Conservation (phyloP, 2,888 invertebrate species). For the Operophtera brumata region DNA sequence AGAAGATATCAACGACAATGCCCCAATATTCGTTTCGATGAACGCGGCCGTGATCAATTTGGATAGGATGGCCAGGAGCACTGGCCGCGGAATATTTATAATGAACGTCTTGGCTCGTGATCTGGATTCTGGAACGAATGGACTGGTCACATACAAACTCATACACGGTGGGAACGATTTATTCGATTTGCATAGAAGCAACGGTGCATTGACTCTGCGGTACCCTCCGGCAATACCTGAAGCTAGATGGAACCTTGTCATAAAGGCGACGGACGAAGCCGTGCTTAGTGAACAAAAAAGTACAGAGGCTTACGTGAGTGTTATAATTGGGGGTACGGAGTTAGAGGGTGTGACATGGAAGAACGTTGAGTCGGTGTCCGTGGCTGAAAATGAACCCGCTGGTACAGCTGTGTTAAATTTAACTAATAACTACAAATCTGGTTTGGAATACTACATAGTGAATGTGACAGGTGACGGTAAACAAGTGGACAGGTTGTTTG, state of each 20-base stretch:
- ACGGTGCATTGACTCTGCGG: conserved; percentile 86
- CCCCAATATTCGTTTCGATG: conserved; percentile 94
- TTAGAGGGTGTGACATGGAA: conserved; percentile 82
- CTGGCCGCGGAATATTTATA: conserved; percentile 83
- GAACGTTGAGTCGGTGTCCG: conserved; percentile 86
- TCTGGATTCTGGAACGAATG: conserved; percentile 94
- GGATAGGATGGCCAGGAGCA: conserved; percentile 69
- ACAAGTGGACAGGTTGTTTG: conserved; percentile 94
- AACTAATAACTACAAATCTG: conserved; percentile 84
- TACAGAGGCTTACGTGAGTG: conserved; percentile 91
- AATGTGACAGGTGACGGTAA: conserved; percentile 88
- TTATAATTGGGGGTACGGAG: conserved; percentile 85
- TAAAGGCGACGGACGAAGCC: conserved; percentile 95
- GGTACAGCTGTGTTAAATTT: conserved; percentile 93
- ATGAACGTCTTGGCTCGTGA: conserved; percentile 92
- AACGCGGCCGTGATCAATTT: conserved; percentile 91
- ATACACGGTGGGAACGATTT: conserved; percentile 88
- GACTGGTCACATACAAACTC: conserved; percentile 94
- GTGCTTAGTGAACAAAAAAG: conserved; percentile 93
- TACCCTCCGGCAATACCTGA: conserved; percentile 82
- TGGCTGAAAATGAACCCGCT: conserved; percentile 93
- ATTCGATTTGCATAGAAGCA: conserved; percentile 90
- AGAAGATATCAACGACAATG: conserved; percentile 96
- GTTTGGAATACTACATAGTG: conserved; percentile 94
- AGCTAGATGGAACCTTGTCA: conserved; percentile 89